A percentile compares a stretch with the other conserved stretches of the same genome.
These are phyloP conservation scores for Baccha elongata DNA, from an alignment of 2,888 invertebrate species.

Conservation along the genomic window DNA sequence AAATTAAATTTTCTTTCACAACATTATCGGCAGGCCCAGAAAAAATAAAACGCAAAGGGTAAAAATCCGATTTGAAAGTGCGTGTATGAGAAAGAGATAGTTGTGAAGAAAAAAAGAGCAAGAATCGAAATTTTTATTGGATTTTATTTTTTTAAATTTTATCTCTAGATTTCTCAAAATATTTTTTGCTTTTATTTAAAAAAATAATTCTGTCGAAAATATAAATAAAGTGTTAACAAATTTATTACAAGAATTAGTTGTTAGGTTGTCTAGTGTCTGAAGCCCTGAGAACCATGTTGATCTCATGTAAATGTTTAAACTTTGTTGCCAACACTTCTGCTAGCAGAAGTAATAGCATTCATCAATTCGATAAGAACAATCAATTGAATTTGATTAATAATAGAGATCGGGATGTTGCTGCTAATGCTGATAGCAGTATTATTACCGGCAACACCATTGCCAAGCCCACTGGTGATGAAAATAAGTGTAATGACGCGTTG, in stretches of 20 bases:
- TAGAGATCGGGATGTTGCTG: constrained; percentile 26
- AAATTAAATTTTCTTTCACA: constrained; percentile 17
- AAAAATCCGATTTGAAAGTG: constrained; percentile 48
- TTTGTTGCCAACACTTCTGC: constrained; percentile 77
- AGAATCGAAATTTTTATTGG: constrained; percentile 41
- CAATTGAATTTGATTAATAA: constrained; percentile 61
- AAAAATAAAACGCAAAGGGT: constrained; percentile 43
- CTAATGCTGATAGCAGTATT: constrained; percentile 4
- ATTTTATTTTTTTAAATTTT: constrained; percentile 24
- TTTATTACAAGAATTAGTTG: neutral
- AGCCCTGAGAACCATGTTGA: constrained; percentile 76
- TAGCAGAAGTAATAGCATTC: constrained; percentile 59
- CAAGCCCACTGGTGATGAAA: constrained; percentile 30
- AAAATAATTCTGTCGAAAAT: neutral
- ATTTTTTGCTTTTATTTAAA: constrained; percentile 7
- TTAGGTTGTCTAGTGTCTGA: neutral
- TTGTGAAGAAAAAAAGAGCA: constrained; percentile 36
- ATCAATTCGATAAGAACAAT: constrained; percentile 62
- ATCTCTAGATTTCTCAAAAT: neutral
- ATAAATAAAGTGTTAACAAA: constrained; percentile 7
- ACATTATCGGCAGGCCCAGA: neutral
- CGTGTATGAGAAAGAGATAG: constrained; percentile 41
- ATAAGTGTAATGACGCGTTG: constrained; percentile 60
- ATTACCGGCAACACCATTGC: constrained; percentile 1
- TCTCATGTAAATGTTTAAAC: constrained; percentile 90